Evolutionary conservation across 2,797 vertebrate genomes (phyloP).

Genomic region (Steatocranus sp.): DNA sequence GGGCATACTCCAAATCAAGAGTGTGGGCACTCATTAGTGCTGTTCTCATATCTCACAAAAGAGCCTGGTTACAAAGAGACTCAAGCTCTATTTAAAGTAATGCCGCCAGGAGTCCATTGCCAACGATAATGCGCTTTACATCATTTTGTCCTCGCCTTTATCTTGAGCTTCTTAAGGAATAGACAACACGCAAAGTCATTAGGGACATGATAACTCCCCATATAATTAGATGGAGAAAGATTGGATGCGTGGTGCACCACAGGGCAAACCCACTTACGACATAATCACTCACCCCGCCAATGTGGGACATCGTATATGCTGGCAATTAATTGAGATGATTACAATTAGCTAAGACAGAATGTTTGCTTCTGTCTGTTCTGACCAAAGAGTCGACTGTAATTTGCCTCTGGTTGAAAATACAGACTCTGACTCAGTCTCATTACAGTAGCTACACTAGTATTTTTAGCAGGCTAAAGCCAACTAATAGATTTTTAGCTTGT

Average conservation of each 20-base stretch:
- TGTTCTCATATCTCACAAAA: constrained; percentile 62
- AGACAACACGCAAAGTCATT: constrained; percentile 71
- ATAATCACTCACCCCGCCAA: constrained; percentile 62
- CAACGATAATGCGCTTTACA: constrained; percentile 70
- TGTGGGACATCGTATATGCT: constrained; percentile 38
- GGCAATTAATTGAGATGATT: constrained; percentile 64
- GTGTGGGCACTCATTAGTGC: constrained; percentile 60
- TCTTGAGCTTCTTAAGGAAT: constrained; percentile 66
- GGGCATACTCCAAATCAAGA: constrained; percentile 59
- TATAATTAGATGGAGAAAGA: constrained; percentile 70
- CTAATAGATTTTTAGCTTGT: constrained; percentile 32
- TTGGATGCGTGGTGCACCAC: constrained; percentile 55
- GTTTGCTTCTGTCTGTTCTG: constrained; percentile 47
- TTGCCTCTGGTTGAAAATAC: constrained; percentile 28
- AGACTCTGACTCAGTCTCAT: constrained; percentile 35
- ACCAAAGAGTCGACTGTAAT: constrained; percentile 41
- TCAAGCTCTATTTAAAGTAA: constrained; percentile 67
- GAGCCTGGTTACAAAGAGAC: constrained; percentile 58
- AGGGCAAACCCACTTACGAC: constrained; percentile 58
- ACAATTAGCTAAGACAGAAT: constrained; percentile 48
- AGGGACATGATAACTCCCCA: constrained; percentile 64
- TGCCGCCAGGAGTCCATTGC: constrained; percentile 57
- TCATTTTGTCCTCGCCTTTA: constrained; percentile 70
- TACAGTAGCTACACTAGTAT: constrained; percentile 12
- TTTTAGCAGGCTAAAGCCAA: constrained; percentile 25